These are phyloP conservation scores for Diarsia brunnea DNA, from an alignment of 2,888 invertebrate species.

Conservation along the genomic window DNA sequence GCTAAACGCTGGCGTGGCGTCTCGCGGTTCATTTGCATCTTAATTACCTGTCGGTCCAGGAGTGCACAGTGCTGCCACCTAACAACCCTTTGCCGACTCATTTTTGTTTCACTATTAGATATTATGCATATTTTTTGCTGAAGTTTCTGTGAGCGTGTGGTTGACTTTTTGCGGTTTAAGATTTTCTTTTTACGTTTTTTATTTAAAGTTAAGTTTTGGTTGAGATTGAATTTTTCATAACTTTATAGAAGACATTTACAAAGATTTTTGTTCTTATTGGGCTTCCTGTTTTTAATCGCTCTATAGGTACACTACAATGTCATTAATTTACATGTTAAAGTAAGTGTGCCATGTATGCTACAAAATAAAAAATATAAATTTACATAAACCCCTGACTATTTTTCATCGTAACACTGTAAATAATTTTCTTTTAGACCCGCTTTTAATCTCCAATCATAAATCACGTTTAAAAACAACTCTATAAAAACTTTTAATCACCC, in stretches of 20 bases:
- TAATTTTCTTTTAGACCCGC: slow-evolving; percentile 1
- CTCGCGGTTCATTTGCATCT: slow-evolving; percentile 86
- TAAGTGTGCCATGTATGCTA: background rate
- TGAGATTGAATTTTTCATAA: background rate
- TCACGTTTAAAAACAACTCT: background rate
- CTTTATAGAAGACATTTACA: background rate
- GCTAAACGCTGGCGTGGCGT: slow-evolving; percentile 64
- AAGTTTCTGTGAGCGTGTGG: slow-evolving; percentile 22
- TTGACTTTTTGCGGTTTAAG: slow-evolving; percentile 9
- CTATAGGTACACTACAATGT: background rate
- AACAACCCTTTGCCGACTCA: slow-evolving; percentile 70
- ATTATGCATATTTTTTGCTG: slow-evolving; percentile 75
- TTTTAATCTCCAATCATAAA: slow-evolving; percentile 33
- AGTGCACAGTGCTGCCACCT: slow-evolving; percentile 71
- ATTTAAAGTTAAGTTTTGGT: background rate
- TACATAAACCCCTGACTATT: background rate
- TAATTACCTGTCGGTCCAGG: slow-evolving; percentile 85
- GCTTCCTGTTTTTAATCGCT: background rate
- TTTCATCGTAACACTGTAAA: background rate
- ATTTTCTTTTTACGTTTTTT: slow-evolving; percentile 7
- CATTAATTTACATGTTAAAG: too few relatives aligned
- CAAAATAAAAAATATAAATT: background rate
- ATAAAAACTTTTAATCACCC: slow-evolving; percentile 39
- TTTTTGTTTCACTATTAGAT: slow-evolving; percentile 72
- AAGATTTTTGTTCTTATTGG: background rate